Percentiles rank a stretch among this genome's conserved stretches.
These are phyloP conservation scores for Pyrgilauda ruficollis DNA, from an alignment of 2,113 vertebrate species.

Conservation along the genomic window DNA sequence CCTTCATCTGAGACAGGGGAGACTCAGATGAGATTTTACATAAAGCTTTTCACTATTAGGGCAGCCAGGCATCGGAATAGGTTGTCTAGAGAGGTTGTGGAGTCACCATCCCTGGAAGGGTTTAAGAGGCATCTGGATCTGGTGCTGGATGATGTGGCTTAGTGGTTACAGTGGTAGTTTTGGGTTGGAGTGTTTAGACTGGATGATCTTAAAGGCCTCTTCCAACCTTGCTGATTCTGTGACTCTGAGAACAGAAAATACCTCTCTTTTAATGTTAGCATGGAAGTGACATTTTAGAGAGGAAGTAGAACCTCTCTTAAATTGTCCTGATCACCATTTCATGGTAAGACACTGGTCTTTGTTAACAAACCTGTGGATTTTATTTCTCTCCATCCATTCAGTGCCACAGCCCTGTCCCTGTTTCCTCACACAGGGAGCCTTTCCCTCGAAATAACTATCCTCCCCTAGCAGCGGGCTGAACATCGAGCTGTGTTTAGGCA, in stretches of 20 bases:
- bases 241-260: neutral
- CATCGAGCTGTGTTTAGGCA: neutral
- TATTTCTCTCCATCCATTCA: neutral
- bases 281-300: neutral
- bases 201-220: neutral
- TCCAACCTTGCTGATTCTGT: neutral
- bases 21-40: neutral
- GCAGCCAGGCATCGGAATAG: rapidly evolving
- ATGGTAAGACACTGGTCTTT: neutral
- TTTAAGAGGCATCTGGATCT: neutral
- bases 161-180: neutral
- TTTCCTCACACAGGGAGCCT: rapidly evolving
- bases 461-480: neutral
- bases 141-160: neutral
- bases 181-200: neutral
- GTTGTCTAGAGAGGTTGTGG: neutral
- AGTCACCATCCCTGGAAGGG: neutral
- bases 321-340: neutral
- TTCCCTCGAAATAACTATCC: neutral
- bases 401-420: rapidly evolving
- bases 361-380: rapidly evolving
- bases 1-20: neutral
- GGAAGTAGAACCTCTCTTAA: neutral
- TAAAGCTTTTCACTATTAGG: neutral
- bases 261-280: rapidly evolving